A percentile compares a stretch with the other conserved stretches of the same genome.
Conservation (phyloP, 2,113 vertebrate genomes). For the Ceyx melanurus region DNA sequence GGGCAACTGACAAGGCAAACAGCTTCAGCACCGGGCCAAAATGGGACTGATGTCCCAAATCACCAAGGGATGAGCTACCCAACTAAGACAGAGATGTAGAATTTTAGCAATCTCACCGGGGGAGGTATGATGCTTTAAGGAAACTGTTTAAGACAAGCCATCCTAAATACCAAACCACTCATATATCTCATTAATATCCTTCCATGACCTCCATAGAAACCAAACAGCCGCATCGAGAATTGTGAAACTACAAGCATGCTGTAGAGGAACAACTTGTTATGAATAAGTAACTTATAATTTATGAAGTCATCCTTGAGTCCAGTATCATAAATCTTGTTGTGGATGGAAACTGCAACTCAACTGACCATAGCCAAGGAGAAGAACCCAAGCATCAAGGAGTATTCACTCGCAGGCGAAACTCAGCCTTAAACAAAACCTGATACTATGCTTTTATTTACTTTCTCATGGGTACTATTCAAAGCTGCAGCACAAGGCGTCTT, state of each 20-base stretch:
- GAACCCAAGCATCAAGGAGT: neutral
- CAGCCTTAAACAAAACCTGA: neutral
- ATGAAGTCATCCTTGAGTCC: neutral
- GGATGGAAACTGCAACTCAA: conserved; percentile 15
- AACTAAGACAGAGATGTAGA: neutral
- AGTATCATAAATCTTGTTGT: neutral
- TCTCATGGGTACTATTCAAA: neutral
- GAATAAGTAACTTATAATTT: neutral
- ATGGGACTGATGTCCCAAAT: neutral
- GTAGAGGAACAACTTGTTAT: neutral
- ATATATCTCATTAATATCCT: neutral
- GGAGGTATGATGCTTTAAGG: neutral
- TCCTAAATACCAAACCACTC: neutral
- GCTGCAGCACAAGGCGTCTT: neutral
- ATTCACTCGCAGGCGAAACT: neutral
- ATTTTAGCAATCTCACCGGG: rapidly evolving
- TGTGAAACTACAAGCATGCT: neutral
- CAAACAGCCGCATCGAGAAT: neutral
- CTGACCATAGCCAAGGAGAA: neutral
- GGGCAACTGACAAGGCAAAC: rapidly evolving
- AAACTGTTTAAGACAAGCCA: neutral
- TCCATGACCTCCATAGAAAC: neutral
- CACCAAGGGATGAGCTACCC: neutral
- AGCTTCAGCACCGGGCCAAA: rapidly evolving
- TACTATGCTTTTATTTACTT: neutral